These are phyloP conservation scores for Cantharis flavilabris DNA, from an alignment of 2,888 invertebrate species.

Conservation along the genomic window DNA sequence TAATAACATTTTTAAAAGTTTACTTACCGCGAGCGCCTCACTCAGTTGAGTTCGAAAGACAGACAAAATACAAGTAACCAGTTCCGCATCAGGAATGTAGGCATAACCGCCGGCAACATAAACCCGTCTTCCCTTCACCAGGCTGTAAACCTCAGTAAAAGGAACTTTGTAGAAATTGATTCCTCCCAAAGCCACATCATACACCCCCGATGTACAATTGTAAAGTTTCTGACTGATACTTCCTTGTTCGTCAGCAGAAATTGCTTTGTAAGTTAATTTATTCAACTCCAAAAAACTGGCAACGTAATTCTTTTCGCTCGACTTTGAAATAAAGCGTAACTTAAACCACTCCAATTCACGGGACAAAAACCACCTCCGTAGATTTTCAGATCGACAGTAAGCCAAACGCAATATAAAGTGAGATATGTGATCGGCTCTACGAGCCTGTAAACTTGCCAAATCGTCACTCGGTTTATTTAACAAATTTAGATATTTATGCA, in stretches of 20 bases:
- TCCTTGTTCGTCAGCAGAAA: conserved; percentile 70
- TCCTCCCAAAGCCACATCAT: conserved; percentile 60
- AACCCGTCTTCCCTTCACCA: conserved; percentile 78
- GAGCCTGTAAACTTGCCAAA: conserved; percentile 67
- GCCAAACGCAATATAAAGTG: conserved; percentile 92
- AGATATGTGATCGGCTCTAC: conserved; percentile 84
- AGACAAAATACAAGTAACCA: conserved; percentile 80
- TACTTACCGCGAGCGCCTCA: conserved; percentile 67
- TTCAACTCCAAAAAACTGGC: conserved; percentile 70
- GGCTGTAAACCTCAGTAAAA: conserved; percentile 84
- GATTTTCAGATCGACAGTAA: conserved; percentile 86
- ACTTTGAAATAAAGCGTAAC: conserved; percentile 70
- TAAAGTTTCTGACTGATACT: conserved; percentile 64
- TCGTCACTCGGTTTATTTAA: conserved; percentile 62
- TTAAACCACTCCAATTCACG: conserved; percentile 91
- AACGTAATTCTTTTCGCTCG: conserved; percentile 60
- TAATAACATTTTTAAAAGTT: no score
- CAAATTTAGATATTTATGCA: conserved; percentile 67
- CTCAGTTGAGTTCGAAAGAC: conserved; percentile 74
- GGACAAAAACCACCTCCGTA: conserved; percentile 84
- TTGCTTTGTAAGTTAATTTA: conserved; percentile 68
- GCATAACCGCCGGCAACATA: conserved; percentile 82
- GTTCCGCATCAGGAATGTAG: conserved; percentile 83
- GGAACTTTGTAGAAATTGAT: conserved; percentile 79
- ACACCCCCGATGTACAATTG: conserved; percentile 62